Conservation (phyloP, 1,140 invertebrate genomes). For the Drosophila obscura region DNA sequence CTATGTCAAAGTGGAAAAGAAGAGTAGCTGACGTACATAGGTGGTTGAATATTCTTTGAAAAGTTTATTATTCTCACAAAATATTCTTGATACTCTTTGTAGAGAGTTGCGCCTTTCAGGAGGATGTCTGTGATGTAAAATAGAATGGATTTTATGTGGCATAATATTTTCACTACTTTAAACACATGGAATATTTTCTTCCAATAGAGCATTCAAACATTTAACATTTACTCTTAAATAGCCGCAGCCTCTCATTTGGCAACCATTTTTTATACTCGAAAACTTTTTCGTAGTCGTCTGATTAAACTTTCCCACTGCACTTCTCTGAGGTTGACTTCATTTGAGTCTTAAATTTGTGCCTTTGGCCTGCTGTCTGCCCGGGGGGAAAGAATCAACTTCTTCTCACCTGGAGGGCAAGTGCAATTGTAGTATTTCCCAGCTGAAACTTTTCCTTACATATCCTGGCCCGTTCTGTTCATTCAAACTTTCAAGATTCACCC, state of each 20-base stretch:
- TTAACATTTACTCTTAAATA: no score
- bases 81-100: no score
- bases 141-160: no score
- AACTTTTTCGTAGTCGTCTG: slow-evolving; percentile 50
- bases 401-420: background rate
- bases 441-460: slow-evolving; percentile 16
- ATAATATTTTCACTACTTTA: no score
- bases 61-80: no score
- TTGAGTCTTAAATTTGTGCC: slow-evolving; percentile 50
- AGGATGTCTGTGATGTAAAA: no score
- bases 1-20: background rate
- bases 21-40: background rate
- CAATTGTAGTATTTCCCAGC: slow-evolving; percentile 30
- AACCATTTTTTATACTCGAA: slow-evolving; percentile 2
- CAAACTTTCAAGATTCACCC: slow-evolving; percentile 20
- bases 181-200: no score
- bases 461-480: background rate
- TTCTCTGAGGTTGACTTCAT: slow-evolving; percentile 62
- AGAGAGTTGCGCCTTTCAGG: no score
- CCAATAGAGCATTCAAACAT: background rate
- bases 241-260: background rate
- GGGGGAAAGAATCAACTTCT: slow-evolving; percentile 7
- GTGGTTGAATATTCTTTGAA: no score
- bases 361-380: slow-evolving; percentile 11
- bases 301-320: slow-evolving; percentile 64